A percentile compares a stretch with the other conserved stretches of the same genome.
phyloP scores from a whole-genome alignment of 2,113 vertebrate species.

The Sialia sialis region DNA sequence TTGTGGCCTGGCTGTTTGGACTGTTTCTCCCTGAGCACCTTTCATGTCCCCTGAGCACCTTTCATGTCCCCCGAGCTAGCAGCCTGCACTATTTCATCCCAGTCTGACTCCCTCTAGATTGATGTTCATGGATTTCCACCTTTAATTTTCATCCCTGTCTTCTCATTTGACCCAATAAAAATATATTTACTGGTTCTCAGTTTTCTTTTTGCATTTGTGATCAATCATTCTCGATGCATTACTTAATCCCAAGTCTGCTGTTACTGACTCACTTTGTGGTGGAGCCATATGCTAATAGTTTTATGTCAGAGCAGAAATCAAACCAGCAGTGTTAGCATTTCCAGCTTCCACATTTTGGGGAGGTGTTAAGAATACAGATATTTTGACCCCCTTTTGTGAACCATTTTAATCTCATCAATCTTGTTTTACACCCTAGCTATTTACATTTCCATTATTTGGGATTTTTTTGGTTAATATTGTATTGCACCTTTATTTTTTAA shows the following conservation, averaged over 20 bases:
- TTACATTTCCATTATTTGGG: neutral
- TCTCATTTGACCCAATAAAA: constrained; percentile 41
- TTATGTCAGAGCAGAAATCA: neutral
- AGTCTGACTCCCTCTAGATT: constrained; percentile 15
- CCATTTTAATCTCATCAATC: neutral
- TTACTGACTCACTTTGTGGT: neutral
- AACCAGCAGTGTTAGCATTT: neutral
- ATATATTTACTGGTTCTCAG: constrained; percentile 31
- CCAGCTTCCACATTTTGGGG: neutral
- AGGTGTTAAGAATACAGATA: neutral
- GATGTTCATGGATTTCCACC: constrained; percentile 29
- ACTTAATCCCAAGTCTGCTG: neutral
- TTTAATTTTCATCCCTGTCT: constrained; percentile 46
- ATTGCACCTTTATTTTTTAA: neutral
- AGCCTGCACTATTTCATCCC: constrained; percentile 34
- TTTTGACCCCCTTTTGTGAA: neutral
- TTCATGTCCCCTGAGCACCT: constrained; percentile 9
- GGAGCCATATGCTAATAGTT: neutral
- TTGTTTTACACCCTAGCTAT: neutral
- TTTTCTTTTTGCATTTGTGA: neutral
- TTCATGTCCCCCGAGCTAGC: neutral
- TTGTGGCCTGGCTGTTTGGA: neutral
- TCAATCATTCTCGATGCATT: constrained; percentile 13
- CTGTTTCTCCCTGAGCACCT: neutral
- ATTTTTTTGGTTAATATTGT: neutral